Conservation (phyloP, 64 coral and sea anemone species). For the Stylophora pistillata region DNA sequence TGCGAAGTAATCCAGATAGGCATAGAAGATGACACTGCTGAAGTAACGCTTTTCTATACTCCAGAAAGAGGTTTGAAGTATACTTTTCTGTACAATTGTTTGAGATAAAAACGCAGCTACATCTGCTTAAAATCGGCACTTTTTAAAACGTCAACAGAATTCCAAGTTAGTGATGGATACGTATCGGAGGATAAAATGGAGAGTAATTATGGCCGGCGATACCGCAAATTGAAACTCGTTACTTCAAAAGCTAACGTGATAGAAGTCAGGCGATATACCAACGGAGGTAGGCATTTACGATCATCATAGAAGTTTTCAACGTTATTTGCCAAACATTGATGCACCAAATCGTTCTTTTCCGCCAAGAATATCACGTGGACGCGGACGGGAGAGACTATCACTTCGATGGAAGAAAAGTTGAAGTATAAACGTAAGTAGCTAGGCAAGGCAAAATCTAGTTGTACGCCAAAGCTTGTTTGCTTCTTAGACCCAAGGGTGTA, state of each 20-base stretch:
- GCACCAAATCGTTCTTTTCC: background rate
- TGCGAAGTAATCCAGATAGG: constrained; percentile 35
- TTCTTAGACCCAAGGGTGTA: background rate
- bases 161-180: background rate
- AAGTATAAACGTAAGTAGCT: background rate
- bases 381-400: background rate
- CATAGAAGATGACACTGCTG: constrained; percentile 22
- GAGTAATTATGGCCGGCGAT: background rate
- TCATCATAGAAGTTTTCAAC: no score
- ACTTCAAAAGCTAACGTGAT: constrained; percentile 28
- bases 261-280: background rate
- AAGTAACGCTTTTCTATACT: constrained; percentile 32
- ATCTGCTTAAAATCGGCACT: background rate
- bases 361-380: constrained; percentile 15
- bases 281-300: background rate
- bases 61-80: constrained; percentile 26
- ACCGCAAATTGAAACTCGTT: background rate
- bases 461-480: background rate
- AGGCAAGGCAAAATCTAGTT: background rate
- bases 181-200: background rate
- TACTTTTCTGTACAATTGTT: background rate
- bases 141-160: background rate
- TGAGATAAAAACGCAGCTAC: background rate
- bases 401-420: background rate
- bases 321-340: background rate